Evolutionary conservation across 2,797 vertebrate genomes (phyloP).

Genomic region (Danio aesculapii): DNA sequence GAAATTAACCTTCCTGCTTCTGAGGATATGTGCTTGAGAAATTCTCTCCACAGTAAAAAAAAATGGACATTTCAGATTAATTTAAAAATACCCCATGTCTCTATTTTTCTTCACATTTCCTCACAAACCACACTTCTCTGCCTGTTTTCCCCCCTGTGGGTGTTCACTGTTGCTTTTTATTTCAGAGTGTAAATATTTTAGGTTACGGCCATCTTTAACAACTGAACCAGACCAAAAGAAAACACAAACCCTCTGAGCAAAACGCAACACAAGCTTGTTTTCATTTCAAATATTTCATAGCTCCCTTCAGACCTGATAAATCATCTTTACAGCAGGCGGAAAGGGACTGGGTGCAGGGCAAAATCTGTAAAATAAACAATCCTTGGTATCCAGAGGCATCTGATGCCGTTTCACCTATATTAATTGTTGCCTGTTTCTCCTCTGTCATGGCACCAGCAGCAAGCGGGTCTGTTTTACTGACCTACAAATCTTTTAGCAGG

Average conservation of each 20-base stretch:
- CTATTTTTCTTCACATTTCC: background rate
- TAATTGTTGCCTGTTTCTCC: constrained; percentile 52
- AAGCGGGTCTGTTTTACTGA: constrained; percentile 49
- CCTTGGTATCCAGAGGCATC: constrained; percentile 28
- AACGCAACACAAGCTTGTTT: constrained; percentile 50
- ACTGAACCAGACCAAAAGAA: constrained; percentile 30
- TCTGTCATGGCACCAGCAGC: constrained; percentile 34
- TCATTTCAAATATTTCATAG: constrained; percentile 59
- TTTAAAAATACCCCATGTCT: background rate
- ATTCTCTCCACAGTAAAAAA: constrained; percentile 9
- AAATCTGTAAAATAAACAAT: constrained; percentile 63
- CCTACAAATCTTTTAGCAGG: constrained; percentile 58
- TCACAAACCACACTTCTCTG: background rate
- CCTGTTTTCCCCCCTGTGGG: background rate
- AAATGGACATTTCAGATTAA: background rate
- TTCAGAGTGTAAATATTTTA: constrained; percentile 24
- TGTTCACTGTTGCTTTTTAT: constrained; percentile 10
- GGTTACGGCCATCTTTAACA: constrained; percentile 35
- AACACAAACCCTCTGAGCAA: constrained; percentile 32
- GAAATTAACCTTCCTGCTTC: constrained; percentile 23
- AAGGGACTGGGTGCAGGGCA: constrained; percentile 47
- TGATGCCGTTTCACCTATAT: constrained; percentile 55
- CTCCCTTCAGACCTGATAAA: constrained; percentile 65
- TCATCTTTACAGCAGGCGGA: constrained; percentile 60
- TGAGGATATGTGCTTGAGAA: constrained; percentile 10